Evolutionary conservation across 2,113 vertebrate genomes (phyloP).

Genomic region (Paratilapia polleni): DNA sequence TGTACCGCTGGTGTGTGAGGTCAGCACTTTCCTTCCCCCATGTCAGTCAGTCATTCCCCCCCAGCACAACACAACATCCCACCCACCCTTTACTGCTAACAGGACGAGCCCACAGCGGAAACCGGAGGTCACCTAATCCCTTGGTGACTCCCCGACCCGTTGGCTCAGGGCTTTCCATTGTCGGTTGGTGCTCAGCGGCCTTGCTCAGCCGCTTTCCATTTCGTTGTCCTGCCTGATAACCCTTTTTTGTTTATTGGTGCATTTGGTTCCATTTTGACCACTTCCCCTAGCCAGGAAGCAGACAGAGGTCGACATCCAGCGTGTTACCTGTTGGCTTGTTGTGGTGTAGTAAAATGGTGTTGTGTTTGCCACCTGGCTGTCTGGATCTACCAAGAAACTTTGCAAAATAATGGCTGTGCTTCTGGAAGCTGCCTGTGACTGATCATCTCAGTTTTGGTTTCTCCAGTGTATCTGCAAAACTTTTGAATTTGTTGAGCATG

Average conservation of each 20-base stretch:
- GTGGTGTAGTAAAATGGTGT: conserved; percentile 31
- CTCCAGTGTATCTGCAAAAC: not conserved
- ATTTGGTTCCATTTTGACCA: conserved; percentile 55
- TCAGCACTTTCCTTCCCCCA: conserved; percentile 80
- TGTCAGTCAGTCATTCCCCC: conserved; percentile 56
- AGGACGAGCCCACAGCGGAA: conserved; percentile 78
- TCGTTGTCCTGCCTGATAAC: conserved; percentile 61
- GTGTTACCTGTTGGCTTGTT: conserved; percentile 44
- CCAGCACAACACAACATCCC: conserved; percentile 23
- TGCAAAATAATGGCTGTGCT: conserved; percentile 1
- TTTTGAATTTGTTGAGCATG: conserved; percentile 10
- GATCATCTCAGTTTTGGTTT: not conserved
- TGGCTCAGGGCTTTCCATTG: conserved; percentile 82
- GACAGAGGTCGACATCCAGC: conserved; percentile 32
- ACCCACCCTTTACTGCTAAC: conserved; percentile 62
- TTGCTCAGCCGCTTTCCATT: conserved; percentile 69
- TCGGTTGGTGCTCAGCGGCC: conserved; percentile 48
- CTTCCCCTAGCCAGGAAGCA: conserved; percentile 60
- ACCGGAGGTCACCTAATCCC: conserved; percentile 83
- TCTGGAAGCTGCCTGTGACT: not conserved
- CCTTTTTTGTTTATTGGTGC: conserved; percentile 66
- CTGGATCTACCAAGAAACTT: conserved; percentile 31
- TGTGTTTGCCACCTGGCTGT: conserved; percentile 62
- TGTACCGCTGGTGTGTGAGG: conserved; percentile 77
- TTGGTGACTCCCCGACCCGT: conserved; percentile 74